A percentile compares a stretch with the other conserved stretches of the same genome.
Conservation (phyloP, 2,113 vertebrate genomes). For the Hystrix brachyura region DNA sequence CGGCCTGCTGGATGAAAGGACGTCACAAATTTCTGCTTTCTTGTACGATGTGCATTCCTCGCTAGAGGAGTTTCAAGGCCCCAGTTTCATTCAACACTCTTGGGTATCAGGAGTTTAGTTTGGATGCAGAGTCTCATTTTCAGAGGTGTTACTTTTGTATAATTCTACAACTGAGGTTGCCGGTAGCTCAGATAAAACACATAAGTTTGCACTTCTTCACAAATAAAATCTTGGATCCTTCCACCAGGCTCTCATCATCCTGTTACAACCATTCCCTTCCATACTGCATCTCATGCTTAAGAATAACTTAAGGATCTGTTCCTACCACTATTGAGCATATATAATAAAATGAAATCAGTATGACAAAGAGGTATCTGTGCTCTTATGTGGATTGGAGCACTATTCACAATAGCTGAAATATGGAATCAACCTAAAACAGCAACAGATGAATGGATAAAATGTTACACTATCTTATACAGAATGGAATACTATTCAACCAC, state of each 20-base stretch:
- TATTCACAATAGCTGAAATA: not conserved
- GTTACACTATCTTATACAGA: not conserved
- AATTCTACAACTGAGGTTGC: slow-evolving; percentile 21
- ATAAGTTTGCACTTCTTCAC: not conserved
- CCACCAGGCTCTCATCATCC: not conserved
- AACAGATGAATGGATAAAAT: not conserved
- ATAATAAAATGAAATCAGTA: not conserved
- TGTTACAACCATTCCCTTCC: not conserved
- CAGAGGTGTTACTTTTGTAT: slow-evolving; percentile 28
- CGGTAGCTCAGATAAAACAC: slow-evolving; percentile 36
- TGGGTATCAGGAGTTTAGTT: slow-evolving; percentile 9
- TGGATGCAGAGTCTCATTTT: slow-evolving; percentile 37
- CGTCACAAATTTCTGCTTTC: not conserved
- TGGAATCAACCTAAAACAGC: too few relatives aligned
- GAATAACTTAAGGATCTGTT: not conserved
- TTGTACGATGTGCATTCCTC: not conserved
- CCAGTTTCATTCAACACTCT: not conserved
- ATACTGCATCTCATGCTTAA: not conserved
- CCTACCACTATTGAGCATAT: not conserved
- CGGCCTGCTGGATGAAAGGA: not conserved
- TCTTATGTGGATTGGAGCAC: not conserved
- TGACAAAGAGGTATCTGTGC: not conserved
- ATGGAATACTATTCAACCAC: not conserved
- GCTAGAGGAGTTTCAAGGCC: not conserved
- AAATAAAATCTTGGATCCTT: slow-evolving; percentile 22